Base-by-base conservation (phyloP, 2,113 vertebrate species). In the Vidua macroura region DNA sequence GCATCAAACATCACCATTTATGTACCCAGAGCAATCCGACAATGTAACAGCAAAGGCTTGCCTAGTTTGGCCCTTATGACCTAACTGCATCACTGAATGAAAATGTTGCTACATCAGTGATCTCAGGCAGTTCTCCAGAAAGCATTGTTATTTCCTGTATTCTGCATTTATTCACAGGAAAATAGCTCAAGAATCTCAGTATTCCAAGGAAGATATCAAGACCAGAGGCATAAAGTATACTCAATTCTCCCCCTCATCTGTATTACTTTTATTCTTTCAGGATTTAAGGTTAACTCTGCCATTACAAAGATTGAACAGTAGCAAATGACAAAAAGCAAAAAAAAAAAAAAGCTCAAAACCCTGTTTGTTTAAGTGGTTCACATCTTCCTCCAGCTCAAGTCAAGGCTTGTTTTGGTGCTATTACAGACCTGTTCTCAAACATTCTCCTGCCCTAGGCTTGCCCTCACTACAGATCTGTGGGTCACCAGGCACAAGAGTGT, bases 261-360 rank as follows among this genome's bases (percentile, higher is more conserved):
- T 67, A 75, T 63, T 59, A 83, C 59, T 94, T 84, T 60, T 37
- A 83, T 64, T 49, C 31, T 73, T 72, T 59, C 20, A 92, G 55
- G 30, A 72, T 37, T 82, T 83, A 41, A 64, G 52, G 35, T 68
- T 69, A 58, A 23, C 39, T 91, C 55, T 74, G 55, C 24, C 53
- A 43, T 74, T 63, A 74, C 35, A 49, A 68, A 19, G 4, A 86
- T 4, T 83, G 41, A 86, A 70, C 21, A 69, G 16, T 1, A 66
- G n/a, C 10, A 53, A 69, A 92, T 14, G 6, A 69, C 28, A 80
- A 35, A 3, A n/a, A 55, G 22, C 13, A 24, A 46, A 31, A 8
- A 24, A 15, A 24, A 46, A 31, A 8, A 24, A 15, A 4, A 14
- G 5, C 2, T 6, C 8, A 58, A 31, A 4, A 0, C 5, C 11